Evolutionary conservation across 2,797 vertebrate genomes (phyloP), one percentile per base, ranked within the genome.

Genomic region (Myotis findleyi): DNA sequence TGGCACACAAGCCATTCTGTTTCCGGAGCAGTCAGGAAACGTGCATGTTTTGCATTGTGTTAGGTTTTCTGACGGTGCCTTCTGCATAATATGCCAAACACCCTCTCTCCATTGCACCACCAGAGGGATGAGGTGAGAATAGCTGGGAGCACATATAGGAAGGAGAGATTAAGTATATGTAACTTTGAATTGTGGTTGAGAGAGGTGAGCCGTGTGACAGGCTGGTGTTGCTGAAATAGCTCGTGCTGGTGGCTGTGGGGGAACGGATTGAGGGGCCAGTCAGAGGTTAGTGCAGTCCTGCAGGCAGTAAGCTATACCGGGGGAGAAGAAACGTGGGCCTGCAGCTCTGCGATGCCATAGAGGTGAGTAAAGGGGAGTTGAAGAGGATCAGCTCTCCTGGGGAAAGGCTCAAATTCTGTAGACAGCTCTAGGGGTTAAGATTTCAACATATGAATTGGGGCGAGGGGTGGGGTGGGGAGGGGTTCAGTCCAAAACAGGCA

Each of bases 201-300:
- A 30, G 66, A 25, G 47, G 18, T 33, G 53, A 72, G 55, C 5
- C 0, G 1, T 53, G 36, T 0, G 16, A 68, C 68, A 33, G 41
- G 38, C 73, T 81, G 33, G 30, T 23, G 20, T 73, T 13, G 5
- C 17, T 25, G 59, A 20, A 25, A 27, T n/a, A 33, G 3, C 47
- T 30, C 0, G 0, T 64, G 69, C 30, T 1, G 1, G 23, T 13
- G 47, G 72, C 84, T 14, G 6, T 27, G 10, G 3, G 18, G 27
- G 57, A 41, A 25, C 3, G 1, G 9, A 1, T 20, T 38, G 23
- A 53, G 66, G 55, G 33, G 8, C 53, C 3, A 0, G 23, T n/a
- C 8, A 49, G 8, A 75, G 71, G 33, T 36, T 16, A 7, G 3
- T 14, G 27, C 33, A 7, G 7, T 62, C 36, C 23, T 57, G 76